Conservation (phyloP, 2,113 vertebrate species). For the Calonectris borealis region DNA sequence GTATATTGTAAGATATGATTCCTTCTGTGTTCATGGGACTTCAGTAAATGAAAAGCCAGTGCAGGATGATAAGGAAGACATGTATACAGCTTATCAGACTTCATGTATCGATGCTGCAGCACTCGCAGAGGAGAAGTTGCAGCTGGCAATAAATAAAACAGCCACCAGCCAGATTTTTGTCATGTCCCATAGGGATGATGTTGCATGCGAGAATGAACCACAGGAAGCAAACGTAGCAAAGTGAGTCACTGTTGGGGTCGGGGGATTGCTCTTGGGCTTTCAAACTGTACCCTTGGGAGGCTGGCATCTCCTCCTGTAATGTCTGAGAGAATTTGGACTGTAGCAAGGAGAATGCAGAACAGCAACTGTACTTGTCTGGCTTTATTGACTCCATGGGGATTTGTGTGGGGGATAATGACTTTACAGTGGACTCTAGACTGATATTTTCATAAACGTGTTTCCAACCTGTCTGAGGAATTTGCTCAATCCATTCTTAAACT, state of each 20-base stretch:
- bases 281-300: not conserved
- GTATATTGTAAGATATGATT: not conserved
- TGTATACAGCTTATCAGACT: not conserved
- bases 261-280: not conserved
- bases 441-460: not conserved
- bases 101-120: not conserved
- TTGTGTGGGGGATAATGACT: not conserved
- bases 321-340: not conserved
- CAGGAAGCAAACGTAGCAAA: not conserved
- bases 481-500: not conserved
- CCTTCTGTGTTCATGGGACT: not conserved
- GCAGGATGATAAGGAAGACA: not conserved
- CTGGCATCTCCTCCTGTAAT: not conserved
- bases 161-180: not conserved
- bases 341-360: not conserved
- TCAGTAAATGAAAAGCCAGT: not conserved
- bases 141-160: not conserved
- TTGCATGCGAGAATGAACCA: not conserved
- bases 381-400: not conserved
- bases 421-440: not conserved
- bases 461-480: conserved; percentile 18
- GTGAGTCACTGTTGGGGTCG: not conserved
- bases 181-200: fast-evolving
- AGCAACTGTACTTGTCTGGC: not conserved
- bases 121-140: not conserved